Conservation (phyloP, 2,888 invertebrate genomes). For the Dryocosmus kuriphilus region DNA sequence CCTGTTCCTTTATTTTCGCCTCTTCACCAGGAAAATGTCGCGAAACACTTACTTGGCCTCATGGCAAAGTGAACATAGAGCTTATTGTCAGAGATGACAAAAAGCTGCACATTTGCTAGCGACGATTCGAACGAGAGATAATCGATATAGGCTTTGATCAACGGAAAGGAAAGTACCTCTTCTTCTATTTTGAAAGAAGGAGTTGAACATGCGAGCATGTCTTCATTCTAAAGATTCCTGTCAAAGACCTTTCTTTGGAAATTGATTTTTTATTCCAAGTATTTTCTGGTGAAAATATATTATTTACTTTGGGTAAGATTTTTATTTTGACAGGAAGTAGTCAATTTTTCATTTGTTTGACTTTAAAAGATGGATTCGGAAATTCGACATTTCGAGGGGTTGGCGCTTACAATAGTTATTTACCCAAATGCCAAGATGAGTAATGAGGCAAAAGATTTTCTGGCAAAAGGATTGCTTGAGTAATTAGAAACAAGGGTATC, state of each 20-base stretch:
- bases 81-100: slow-evolving; percentile 45
- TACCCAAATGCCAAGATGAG: not conserved
- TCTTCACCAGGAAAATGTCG: slow-evolving; percentile 43
- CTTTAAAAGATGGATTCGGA: not conserved
- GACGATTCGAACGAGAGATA: slow-evolving; percentile 61
- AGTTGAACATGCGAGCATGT: slow-evolving; percentile 18
- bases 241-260: not conserved
- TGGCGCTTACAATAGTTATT: not conserved
- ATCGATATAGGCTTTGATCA: slow-evolving; percentile 35
- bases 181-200: slow-evolving; percentile 18
- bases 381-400: not conserved
- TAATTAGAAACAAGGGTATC: not conserved
- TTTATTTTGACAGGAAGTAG: not conserved
- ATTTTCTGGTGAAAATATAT: not conserved
- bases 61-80: slow-evolving; percentile 50
- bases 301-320: not conserved
- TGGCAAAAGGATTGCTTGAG: slow-evolving; percentile 5
- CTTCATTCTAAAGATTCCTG: not conserved
- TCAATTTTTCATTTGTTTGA: not conserved
- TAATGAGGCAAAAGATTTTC: not conserved
- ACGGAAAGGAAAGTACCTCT: slow-evolving; percentile 18
- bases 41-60: slow-evolving; percentile 53
- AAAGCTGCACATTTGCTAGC: slow-evolving; percentile 64
- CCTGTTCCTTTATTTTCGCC: slow-evolving; percentile 39
- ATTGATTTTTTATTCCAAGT: not conserved